Evolutionary conservation across 2,797 vertebrate genomes (phyloP), one percentile per base, ranked within the genome.

Genomic region (Macropodus opercularis): DNA sequence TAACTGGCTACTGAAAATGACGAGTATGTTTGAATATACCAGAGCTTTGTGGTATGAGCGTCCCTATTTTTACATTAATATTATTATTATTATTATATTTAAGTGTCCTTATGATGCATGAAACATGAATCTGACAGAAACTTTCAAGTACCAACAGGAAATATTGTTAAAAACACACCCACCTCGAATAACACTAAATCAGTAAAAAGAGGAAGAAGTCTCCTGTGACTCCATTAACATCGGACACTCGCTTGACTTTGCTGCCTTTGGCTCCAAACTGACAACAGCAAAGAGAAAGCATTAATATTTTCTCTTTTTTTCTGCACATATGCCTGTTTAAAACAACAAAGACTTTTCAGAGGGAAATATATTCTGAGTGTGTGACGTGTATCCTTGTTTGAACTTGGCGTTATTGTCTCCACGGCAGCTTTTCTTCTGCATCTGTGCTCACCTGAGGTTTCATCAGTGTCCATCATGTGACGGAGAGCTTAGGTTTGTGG

Each of bases 271-370:
- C 47, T 61, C 13, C 59, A 50, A 34, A 69, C 31, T 26, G 19
- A 44, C 46, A 24, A 9, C 41, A 41, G 56, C 56, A 81, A 77
- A 75, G 59, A 75, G 67, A 81, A 77, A 42, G 49, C 58, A 77
- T 77, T 41, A 50, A 67, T 75, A 72, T 47, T 40, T 69, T 40
- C 9, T 18, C n/a, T 21, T 13, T 42, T 22, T 12, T 18, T 36
- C 11, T 47, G 19, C 35, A 38, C 15, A 56, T 19, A 17, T 3
- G 23, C 7, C 8, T 3, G 29, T 56, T 36, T 66, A 36, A 70
- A 70, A 66, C 8, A 51, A 29, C 27, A 18, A n/a, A 34, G 47
- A 66, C 17, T 32, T 22, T 49, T 41, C 38, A 42, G 26, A 8
- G 6, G 9, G 21, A 27, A 47, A 1, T 32, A 32, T 13, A 38